A percentile compares a stretch with the other conserved stretches of the same genome.
These are phyloP conservation scores for Chromobotia macracanthus DNA, from an alignment of 2,797 vertebrate genomes.

Conservation along the genomic window DNA sequence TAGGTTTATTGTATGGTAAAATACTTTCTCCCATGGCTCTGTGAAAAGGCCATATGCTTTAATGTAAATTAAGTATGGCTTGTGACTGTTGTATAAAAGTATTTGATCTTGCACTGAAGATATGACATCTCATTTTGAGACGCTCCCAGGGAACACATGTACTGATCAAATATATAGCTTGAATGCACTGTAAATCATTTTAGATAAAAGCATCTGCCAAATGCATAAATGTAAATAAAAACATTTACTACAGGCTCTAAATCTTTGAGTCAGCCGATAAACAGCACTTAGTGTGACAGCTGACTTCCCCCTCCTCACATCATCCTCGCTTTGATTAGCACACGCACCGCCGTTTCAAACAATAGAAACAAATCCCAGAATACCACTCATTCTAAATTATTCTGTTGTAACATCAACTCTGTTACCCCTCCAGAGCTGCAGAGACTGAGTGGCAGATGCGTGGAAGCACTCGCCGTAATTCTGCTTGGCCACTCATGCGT, in stretches of 20 bases:
- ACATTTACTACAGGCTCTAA: background rate
- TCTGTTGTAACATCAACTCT: background rate
- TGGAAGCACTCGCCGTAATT: background rate
- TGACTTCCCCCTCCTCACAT: background rate
- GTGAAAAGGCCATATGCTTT: too few species aligned
- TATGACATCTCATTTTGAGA: background rate
- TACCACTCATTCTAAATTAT: conserved; percentile 23
- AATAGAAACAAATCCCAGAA: conserved; percentile 2
- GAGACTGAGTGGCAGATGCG: background rate
- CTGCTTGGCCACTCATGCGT: conserved; percentile 1
- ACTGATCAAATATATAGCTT: too few species aligned
- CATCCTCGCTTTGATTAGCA: background rate
- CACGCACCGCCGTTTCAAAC: background rate
- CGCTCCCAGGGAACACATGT: background rate
- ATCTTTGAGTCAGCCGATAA: background rate
- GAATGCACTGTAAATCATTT: too few species aligned
- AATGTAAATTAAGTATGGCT: too few species aligned
- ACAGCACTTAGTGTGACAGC: background rate
- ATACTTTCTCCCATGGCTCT: too few species aligned
- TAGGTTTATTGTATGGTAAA: too few species aligned
- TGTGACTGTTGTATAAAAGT: background rate
- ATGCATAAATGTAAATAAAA: too few species aligned
- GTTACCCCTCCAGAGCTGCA: background rate
- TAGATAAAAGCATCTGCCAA: too few species aligned
- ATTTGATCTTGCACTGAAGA: background rate